These are phyloP conservation scores for Pontoporia blainvillei DNA, from an alignment of 2,113 vertebrate species.

Conservation along the genomic window DNA sequence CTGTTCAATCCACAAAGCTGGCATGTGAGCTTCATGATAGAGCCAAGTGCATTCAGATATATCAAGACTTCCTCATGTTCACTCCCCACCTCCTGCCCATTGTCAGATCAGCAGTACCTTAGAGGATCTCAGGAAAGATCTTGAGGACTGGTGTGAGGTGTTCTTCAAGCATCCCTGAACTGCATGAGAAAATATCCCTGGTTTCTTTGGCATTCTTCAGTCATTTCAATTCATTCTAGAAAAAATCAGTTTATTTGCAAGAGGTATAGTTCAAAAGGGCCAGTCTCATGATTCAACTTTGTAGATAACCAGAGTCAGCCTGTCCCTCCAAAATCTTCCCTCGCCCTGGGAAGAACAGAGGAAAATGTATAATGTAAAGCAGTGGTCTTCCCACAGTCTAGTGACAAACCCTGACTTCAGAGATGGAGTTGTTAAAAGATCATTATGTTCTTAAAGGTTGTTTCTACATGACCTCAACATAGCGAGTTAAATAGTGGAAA, in stretches of 20 bases:
- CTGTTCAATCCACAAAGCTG: neutral
- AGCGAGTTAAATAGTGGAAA: slow-evolving; percentile 46
- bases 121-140: neutral
- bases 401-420: neutral
- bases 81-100: neutral
- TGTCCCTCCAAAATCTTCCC: neutral
- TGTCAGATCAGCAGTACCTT: neutral
- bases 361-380: neutral
- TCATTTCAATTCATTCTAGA: neutral
- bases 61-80: neutral
- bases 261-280: neutral
- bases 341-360: neutral
- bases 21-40: neutral
- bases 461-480: slow-evolving; percentile 20
- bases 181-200: neutral
- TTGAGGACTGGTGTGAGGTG: neutral
- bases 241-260: neutral
- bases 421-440: slow-evolving; percentile 17
- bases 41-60: neutral
- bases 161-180: neutral
- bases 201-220: neutral
- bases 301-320: neutral
- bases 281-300: neutral
- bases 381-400: neutral
- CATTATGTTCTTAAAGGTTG: slow-evolving; percentile 27